Conservation (phyloP, 2,113 vertebrate genomes). For the Elachura formosa region DNA sequence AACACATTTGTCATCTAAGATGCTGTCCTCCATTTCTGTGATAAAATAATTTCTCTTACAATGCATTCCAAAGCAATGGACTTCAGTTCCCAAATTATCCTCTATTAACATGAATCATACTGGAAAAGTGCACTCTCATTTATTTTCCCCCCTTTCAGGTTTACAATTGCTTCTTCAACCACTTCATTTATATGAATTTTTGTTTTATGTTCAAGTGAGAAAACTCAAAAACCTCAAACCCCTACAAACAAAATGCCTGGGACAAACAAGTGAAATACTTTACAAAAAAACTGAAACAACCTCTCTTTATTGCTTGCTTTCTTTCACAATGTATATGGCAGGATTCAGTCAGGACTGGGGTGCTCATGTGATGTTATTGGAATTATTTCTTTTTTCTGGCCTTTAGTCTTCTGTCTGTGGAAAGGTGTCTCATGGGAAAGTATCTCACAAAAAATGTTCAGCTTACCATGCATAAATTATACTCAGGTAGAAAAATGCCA, state of each 20-base stretch:
- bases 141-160: neutral
- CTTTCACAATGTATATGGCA: neutral
- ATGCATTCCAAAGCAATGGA: neutral
- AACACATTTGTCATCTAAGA: neutral
- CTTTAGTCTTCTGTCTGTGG: neutral
- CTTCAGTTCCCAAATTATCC: neutral
- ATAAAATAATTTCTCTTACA: constrained; percentile 2
- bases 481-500: neutral
- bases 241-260: neutral
- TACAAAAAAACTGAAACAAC: neutral
- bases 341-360: neutral
- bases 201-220: neutral
- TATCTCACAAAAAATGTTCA: neutral
- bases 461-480: neutral
- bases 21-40: neutral
- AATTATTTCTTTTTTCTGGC: neutral
- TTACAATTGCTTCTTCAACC: neutral
- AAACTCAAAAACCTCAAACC: neutral
- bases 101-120: neutral
- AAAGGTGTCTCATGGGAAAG: neutral
- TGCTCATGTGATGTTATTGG: neutral
- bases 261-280: neutral
- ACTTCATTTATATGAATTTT: neutral
- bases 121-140: neutral
- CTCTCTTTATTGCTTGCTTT: neutral